phyloP scores from a whole-genome alignment of 2,797 vertebrate genomes.

The Clarias platycephalus region DNA sequence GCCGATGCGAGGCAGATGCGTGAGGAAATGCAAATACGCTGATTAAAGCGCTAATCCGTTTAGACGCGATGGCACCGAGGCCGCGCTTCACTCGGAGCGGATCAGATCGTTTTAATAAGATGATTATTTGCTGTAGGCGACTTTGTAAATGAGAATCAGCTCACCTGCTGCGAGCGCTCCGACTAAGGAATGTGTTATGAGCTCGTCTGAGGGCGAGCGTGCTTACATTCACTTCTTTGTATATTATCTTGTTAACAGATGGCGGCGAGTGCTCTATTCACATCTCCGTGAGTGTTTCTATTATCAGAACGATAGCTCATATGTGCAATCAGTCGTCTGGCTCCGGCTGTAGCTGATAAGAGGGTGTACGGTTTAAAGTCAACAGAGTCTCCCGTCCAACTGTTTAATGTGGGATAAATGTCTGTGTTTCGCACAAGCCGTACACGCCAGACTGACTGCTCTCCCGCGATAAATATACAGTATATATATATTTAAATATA shows the following conservation, averaged over 20 bases:
- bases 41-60: slow-evolving; percentile 69
- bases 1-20: slow-evolving; percentile 57
- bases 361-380: neutral
- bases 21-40: slow-evolving; percentile 69
- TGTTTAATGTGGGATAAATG: slow-evolving; percentile 29
- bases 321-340: slow-evolving; percentile 36
- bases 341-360: slow-evolving; percentile 21
- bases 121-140: slow-evolving; percentile 71
- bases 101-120: slow-evolving; percentile 71
- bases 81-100: slow-evolving; percentile 54
- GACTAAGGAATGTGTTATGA: slow-evolving; percentile 65
- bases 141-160: slow-evolving; percentile 68
- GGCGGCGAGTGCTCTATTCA: slow-evolving; percentile 16
- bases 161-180: slow-evolving; percentile 61
- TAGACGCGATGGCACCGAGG: slow-evolving; percentile 53
- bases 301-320: slow-evolving; percentile 46
- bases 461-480: slow-evolving; percentile 9
- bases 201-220: slow-evolving; percentile 47
- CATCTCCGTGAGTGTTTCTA: slow-evolving; percentile 25
- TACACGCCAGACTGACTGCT: slow-evolving; percentile 24
- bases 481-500: neutral
- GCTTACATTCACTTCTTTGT: slow-evolving; percentile 15
- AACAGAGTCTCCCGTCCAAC: slow-evolving; percentile 21
- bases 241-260: slow-evolving; percentile 34
- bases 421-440: slow-evolving; percentile 16